A percentile compares a stretch with the other conserved stretches of the same genome.
Conservation (phyloP, 2,797 vertebrate species). For the Poeciliopsis gracilis region DNA sequence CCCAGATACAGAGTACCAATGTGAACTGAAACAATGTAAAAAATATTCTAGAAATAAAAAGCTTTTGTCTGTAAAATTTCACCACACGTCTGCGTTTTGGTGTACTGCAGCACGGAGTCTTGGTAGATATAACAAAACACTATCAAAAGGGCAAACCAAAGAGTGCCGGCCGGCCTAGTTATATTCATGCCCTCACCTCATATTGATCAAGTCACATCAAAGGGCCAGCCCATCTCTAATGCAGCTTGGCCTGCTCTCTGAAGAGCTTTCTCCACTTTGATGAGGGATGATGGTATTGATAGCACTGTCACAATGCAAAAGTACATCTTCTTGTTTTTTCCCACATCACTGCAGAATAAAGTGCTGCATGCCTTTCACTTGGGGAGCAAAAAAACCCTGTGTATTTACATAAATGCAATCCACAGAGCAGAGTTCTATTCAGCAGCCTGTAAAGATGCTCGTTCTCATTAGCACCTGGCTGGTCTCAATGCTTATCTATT, state of each 20-base stretch:
- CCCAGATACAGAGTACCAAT: slow-evolving; percentile 25
- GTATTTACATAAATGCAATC: slow-evolving; percentile 84
- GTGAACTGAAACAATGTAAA: slow-evolving; percentile 64
- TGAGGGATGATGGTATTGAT: slow-evolving; percentile 86
- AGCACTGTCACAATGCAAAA: slow-evolving; percentile 85
- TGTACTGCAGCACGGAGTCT: slow-evolving; percentile 62
- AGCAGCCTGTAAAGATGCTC: slow-evolving; percentile 72
- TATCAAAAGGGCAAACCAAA: slow-evolving; percentile 81
- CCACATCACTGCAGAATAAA: slow-evolving; percentile 77
- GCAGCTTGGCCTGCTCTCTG: slow-evolving; percentile 81
- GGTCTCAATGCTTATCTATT: slow-evolving; percentile 72
- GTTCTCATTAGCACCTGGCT: slow-evolving; percentile 82
- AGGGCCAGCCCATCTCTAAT: slow-evolving; percentile 81
- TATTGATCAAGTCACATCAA: slow-evolving; percentile 88
- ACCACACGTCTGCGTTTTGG: slow-evolving; percentile 49
- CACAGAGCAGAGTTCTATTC: slow-evolving; percentile 78
- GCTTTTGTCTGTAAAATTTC: slow-evolving; percentile 57
- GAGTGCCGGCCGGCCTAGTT: slow-evolving; percentile 73
- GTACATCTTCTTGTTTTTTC: slow-evolving; percentile 78
- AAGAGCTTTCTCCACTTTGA: slow-evolving; percentile 86
- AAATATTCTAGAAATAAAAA: slow-evolving; percentile 30
- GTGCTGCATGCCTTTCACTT: slow-evolving; percentile 78
- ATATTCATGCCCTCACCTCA: slow-evolving; percentile 76
- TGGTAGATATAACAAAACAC: slow-evolving; percentile 76
- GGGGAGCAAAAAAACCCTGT: slow-evolving; percentile 71